Conservation (phyloP, 2,797 vertebrate species). For the Cynodonichthys magdalenae region DNA sequence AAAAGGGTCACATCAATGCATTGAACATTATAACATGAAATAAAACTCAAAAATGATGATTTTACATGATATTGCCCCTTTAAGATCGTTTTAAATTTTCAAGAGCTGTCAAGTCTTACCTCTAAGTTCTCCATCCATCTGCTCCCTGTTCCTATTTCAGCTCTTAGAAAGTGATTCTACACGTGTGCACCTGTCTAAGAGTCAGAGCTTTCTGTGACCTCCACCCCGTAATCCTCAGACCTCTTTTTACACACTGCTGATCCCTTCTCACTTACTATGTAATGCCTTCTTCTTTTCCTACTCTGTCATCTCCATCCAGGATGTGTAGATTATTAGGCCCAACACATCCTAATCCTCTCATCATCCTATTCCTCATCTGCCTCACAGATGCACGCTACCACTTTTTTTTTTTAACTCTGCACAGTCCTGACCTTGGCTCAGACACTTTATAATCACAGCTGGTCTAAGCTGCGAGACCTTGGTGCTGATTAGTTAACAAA, state of each 20-base stretch:
- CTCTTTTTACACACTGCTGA: slow-evolving; percentile 65
- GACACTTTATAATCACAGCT: slow-evolving; percentile 41
- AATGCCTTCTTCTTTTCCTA: slow-evolving; percentile 50
- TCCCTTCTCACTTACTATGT: slow-evolving; percentile 59
- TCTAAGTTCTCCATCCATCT: slow-evolving; percentile 38
- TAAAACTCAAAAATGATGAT: too few species aligned
- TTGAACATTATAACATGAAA: too few species aligned
- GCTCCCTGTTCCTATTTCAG: slow-evolving; percentile 9
- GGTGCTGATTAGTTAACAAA: slow-evolving; percentile 30
- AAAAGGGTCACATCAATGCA: neutral
- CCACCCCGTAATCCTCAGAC: slow-evolving; percentile 67
- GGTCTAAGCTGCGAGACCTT: slow-evolving; percentile 31
- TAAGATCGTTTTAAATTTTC: slow-evolving; percentile 25
- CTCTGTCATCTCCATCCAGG: slow-evolving; percentile 57
- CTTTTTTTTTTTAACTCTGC: slow-evolving; percentile 40
- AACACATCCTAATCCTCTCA: slow-evolving; percentile 70
- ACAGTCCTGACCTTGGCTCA: slow-evolving; percentile 34
- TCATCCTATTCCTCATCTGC: slow-evolving; percentile 50
- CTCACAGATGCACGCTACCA: slow-evolving; percentile 50
- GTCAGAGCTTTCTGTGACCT: slow-evolving; percentile 48
- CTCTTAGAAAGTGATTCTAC: slow-evolving; percentile 44
- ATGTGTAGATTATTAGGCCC: slow-evolving; percentile 65
- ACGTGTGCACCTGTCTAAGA: slow-evolving; percentile 46
- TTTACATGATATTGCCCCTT: too few species aligned
- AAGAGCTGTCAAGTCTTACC: slow-evolving; percentile 44